Conservation (phyloP, 2,797 vertebrate species). For the Enteromius fasciolatus region DNA sequence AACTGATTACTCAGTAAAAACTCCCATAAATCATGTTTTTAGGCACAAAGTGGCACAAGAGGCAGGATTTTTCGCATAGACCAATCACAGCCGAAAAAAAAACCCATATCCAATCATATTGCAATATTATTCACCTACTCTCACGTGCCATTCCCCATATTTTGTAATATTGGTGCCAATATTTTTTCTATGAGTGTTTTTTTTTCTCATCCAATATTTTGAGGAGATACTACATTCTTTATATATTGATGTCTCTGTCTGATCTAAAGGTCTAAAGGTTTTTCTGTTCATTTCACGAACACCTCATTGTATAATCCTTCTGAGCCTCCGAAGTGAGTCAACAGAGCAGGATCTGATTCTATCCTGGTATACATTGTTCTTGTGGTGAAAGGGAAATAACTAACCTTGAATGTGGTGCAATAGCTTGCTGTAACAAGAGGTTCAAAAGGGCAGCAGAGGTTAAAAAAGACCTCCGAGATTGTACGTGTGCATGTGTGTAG, state of each 20-base stretch:
- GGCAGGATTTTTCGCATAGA: neutral
- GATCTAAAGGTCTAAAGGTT: neutral
- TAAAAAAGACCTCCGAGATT: conserved; percentile 47
- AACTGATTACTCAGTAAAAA: neutral
- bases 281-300: conserved; percentile 34
- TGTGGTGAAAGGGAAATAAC: conserved; percentile 45
- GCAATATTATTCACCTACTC: neutral
- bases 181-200: neutral
- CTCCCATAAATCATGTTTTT: neutral
- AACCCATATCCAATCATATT: neutral
- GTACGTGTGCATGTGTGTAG: neutral
- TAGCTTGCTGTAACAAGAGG: conserved; percentile 46
- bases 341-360: conserved; percentile 39
- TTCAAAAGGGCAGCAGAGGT: conserved; percentile 58
- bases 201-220: neutral
- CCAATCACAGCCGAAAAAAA: neutral
- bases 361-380: conserved; percentile 50
- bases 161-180: neutral
- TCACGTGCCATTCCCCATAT: neutral
- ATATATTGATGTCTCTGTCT: neutral
- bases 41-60: neutral
- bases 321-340: conserved; percentile 43
- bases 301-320: conserved; percentile 5
- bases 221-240: neutral
- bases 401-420: conserved; percentile 51